Conservation (phyloP, 37 sponge, comb jelly and placozoan species). For the Chondrosia reniformis region DNA sequence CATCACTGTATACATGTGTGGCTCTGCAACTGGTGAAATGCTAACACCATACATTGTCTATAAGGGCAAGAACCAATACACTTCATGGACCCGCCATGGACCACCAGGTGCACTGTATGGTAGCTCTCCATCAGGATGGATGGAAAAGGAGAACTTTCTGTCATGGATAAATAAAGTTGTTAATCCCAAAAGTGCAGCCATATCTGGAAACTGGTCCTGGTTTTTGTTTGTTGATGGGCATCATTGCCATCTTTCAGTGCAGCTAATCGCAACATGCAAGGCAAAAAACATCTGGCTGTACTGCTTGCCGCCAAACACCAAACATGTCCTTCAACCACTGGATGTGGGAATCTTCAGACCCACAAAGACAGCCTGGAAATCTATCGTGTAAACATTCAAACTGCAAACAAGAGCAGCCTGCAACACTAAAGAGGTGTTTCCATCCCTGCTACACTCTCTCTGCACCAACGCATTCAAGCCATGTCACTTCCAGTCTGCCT, state of each 20-base stretch:
- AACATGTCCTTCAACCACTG: constrained; percentile 43
- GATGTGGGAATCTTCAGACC: constrained; percentile 55
- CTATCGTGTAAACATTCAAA: constrained; percentile 31
- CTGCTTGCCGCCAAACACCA: constrained; percentile 57
- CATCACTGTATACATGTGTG: constrained; percentile 34
- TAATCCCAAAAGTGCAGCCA: constrained; percentile 23
- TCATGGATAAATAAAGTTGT: constrained; percentile 34
- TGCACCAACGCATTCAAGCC: constrained; percentile 24
- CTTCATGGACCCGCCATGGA: constrained; percentile 28
- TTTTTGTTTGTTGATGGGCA: constrained; percentile 67
- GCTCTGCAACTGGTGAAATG: constrained; percentile 36
- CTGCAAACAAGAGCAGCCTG: constrained; percentile 26
- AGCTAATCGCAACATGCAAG: constrained; percentile 6
- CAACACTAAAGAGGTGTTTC: constrained; percentile 44
- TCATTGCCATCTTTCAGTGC: constrained; percentile 14
- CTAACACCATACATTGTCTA: constrained; percentile 46
- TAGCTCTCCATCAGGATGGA: constrained; percentile 31
- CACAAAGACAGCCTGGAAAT: constrained; percentile 43
- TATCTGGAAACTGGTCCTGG: neutral
- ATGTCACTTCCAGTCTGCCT: constrained; percentile 25
- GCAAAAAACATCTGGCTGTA: constrained; percentile 22
- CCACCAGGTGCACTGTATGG: constrained; percentile 25
- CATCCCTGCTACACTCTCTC: constrained; percentile 17
- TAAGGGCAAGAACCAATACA: constrained; percentile 17
- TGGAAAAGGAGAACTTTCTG: constrained; percentile 32